Percentiles rank a stretch among this genome's conserved stretches.
phyloP scores from a whole-genome alignment of 2,113 vertebrate genomes.

The Eublepharis macularius region DNA sequence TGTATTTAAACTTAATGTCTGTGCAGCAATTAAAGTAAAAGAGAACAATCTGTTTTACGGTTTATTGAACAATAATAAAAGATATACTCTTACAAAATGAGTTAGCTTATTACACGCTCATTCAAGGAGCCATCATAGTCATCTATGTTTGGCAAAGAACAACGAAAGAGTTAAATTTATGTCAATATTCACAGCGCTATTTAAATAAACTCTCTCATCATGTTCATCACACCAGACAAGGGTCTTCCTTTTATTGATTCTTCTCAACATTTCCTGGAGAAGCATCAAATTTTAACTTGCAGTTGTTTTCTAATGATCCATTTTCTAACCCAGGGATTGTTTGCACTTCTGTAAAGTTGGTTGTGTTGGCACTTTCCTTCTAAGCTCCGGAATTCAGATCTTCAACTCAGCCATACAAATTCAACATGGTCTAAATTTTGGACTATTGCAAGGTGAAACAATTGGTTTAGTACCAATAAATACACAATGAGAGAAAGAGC shows the following conservation, averaged over 20 bases:
- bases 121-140: constrained; percentile 55
- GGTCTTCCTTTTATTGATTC: constrained; percentile 34
- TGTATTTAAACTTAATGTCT: not conserved
- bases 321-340: not conserved
- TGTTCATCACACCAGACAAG: not conserved
- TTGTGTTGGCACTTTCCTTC: not conserved
- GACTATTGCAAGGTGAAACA: not conserved
- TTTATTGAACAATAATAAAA: constrained; percentile 74
- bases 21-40: not conserved
- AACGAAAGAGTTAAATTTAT: constrained; percentile 51
- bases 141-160: constrained; percentile 56
- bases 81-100: constrained; percentile 56
- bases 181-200: constrained; percentile 62
- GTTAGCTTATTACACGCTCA: constrained; percentile 61
- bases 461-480: not conserved
- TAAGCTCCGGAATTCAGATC: not conserved
- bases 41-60: constrained; percentile 12
- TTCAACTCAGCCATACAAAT: constrained; percentile 19
- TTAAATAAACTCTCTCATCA: constrained; percentile 64
- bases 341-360: not conserved
- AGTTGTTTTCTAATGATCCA: constrained; percentile 22
- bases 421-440: constrained; percentile 10
- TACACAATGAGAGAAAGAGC: not conserved
- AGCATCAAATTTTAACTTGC: not conserved
- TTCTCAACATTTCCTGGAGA: constrained; percentile 38